phyloP scores from a whole-genome alignment of 2,113 vertebrate genomes.

The Calidris pugnax region DNA sequence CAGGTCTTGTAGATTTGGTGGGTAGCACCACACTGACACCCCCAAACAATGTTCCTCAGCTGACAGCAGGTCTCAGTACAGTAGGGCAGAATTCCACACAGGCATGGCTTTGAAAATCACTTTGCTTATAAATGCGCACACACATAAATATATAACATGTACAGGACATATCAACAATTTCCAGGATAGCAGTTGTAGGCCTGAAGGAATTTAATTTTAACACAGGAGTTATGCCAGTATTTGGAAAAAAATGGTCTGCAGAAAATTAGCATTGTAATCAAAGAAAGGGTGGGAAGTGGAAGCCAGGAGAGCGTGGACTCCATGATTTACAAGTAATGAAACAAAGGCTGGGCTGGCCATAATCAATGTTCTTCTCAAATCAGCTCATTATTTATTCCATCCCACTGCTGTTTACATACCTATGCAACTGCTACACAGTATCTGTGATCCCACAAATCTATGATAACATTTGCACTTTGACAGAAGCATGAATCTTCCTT shows the following conservation, averaged over 20 bases:
- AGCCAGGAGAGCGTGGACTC: background rate
- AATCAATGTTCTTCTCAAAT: background rate
- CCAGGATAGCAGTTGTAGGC: background rate
- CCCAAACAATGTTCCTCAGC: background rate
- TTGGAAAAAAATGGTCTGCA: background rate
- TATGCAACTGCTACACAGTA: background rate
- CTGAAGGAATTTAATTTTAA: background rate
- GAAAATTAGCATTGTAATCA: background rate
- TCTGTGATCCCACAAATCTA: background rate
- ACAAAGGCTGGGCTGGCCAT: background rate
- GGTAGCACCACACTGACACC: background rate
- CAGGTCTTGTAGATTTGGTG: background rate
- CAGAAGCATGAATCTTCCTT: background rate
- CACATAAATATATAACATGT: background rate
- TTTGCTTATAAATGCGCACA: background rate
- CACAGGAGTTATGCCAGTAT: background rate
- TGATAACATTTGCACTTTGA: background rate
- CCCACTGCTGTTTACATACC: background rate
- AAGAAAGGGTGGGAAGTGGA: background rate
- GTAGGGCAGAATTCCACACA: background rate
- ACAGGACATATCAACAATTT: background rate
- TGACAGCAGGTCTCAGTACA: background rate
- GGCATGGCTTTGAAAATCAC: background rate
- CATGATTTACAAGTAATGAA: background rate
- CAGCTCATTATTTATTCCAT: background rate